phyloP scores from a whole-genome alignment of 37 sponge, comb jelly and placozoan genomes.

The Oscarella lobularis region DNA sequence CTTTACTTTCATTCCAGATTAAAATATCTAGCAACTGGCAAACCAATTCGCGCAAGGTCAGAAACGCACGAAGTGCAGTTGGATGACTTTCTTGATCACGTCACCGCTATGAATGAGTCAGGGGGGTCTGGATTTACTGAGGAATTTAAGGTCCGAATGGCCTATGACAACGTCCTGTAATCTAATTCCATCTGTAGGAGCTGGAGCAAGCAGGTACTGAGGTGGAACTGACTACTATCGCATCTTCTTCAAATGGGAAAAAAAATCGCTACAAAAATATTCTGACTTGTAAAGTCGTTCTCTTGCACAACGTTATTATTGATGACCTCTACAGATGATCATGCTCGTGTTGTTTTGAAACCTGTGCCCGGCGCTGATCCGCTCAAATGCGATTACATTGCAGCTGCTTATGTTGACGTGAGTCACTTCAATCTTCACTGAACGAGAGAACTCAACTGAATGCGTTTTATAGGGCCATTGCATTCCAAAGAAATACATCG shows the following conservation, averaged over 20 bases:
- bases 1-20: too few species aligned
- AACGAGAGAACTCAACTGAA: not conserved
- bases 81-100: constrained; percentile 7
- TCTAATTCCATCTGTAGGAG: too few species aligned
- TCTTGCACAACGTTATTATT: not conserved
- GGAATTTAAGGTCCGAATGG: constrained; percentile 17
- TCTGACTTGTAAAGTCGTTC: not conserved
- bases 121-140: constrained; percentile 15
- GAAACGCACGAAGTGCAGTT: not conserved
- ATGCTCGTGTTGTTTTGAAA: constrained; percentile 33
- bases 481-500: constrained; percentile 37
- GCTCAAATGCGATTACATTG: constrained; percentile 40
- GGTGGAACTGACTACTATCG: too few species aligned
- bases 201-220: too few species aligned
- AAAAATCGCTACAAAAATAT: constrained; percentile 14
- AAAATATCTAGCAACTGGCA: too few species aligned
- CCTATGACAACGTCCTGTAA: not conserved
- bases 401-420: constrained; percentile 61
- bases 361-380: constrained; percentile 7
- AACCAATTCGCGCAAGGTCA: too few species aligned
- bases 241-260: not conserved
- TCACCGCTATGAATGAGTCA: not conserved
- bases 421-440: constrained; percentile 12
- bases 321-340: constrained; percentile 34
- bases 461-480: constrained; percentile 37